Base-by-base conservation (phyloP, 2,797 vertebrate genomes). In the Heterohyrax brucei region DNA sequence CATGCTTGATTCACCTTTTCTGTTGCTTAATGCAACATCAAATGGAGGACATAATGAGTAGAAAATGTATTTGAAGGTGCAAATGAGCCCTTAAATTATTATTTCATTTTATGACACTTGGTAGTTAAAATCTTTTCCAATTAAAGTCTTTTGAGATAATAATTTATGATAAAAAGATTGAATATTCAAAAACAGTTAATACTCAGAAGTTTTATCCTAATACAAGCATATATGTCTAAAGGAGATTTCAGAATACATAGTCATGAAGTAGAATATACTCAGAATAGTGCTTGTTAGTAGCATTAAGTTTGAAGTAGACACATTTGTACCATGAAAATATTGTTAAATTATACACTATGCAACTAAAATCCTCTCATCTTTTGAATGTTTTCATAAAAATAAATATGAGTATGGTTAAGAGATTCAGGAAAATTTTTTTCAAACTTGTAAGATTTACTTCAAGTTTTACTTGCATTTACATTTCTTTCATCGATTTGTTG, bases 121-220 rank as follows among this genome's bases (percentile, higher is more conserved):
- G 16, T 93, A 89, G 87, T 90, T 96, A 95, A 96, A 96, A 86
- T 86, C n/a, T 85, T 62, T 87, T 86, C 53, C 77, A 96, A 94
- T 96, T 95, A 95, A 96, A 95, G 14, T 89, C 53, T 61, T 96
- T 92, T 88, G 80, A 95, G 87, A 90, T 46, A 88, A 76, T 73
- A 93, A 82, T 92, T 92, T 91, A 87, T 79, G 48, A 87, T 84
- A 28, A 92, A 86, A 97, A 87, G 79, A 7, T 19, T 79, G 66
- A 89, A 61, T 88, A 95, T 68, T 78, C 21, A 95, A 93, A 96
- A 87, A 53, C 39, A 59, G 44, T 91, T 39, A 76, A 89, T 82
- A 26, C 18, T 93, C 76, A 87, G 75, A 93, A 77, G 70, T 30
- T 94, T 64, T 88, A 56, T 87, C 97, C 79, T 39, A 61, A 84